Conservation (phyloP, 2,113 vertebrate species). For the Pseudonaja textilis region DNA sequence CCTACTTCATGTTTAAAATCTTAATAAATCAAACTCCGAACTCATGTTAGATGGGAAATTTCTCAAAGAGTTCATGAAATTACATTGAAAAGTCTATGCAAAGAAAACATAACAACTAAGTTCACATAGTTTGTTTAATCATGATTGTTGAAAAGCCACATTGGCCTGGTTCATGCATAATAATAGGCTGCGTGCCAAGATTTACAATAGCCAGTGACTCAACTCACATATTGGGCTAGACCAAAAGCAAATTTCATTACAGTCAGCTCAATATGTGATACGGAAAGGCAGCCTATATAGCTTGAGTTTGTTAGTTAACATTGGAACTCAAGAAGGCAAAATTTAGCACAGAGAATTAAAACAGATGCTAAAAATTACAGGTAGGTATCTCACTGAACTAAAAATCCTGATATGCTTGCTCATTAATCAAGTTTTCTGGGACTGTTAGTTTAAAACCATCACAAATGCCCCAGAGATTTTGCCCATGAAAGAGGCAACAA, state of each 20-base stretch:
- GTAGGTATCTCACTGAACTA: background rate
- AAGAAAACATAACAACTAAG: background rate
- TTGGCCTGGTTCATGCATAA: background rate
- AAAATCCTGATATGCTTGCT: background rate
- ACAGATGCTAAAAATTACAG: background rate
- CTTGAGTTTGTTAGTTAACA: background rate
- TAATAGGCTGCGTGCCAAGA: background rate
- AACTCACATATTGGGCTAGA: background rate
- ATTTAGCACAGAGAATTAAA: background rate
- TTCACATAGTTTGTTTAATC: background rate
- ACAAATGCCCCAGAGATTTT: background rate
- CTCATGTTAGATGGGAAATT: background rate
- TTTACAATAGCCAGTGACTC: background rate
- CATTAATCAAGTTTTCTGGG: background rate
- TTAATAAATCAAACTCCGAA: background rate
- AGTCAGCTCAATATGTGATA: background rate
- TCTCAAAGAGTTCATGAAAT: background rate
- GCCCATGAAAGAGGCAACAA: background rate
- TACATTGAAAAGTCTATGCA: background rate
- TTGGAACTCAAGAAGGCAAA: background rate
- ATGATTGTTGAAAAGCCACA: background rate
- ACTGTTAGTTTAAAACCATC: background rate
- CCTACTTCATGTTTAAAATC: background rate
- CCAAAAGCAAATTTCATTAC: background rate
- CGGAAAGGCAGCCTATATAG: background rate